phyloP scores from a whole-genome alignment of 2,888 invertebrate species.

The Ethmia dodecea region DNA sequence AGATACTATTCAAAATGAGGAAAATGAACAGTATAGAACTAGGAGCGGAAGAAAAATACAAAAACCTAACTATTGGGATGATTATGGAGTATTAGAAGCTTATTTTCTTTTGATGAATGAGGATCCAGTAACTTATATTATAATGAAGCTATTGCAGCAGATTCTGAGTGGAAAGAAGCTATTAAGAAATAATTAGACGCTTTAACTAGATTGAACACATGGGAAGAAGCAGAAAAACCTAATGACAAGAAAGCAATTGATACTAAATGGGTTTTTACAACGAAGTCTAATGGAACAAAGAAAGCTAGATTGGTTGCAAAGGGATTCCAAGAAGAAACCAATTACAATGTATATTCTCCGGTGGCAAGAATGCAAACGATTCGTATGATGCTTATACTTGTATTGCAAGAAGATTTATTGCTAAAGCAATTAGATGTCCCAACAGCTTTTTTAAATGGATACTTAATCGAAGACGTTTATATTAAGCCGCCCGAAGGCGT shows the following conservation, averaged over 20 bases:
- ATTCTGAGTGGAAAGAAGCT: too few relatives aligned
- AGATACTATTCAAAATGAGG: too few relatives aligned
- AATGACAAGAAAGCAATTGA: slow-evolving; percentile 13
- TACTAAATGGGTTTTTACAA: slow-evolving; percentile 9
- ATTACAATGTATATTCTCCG: slow-evolving; percentile 9
- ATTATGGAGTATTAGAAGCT: too few relatives aligned
- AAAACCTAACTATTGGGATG: too few relatives aligned
- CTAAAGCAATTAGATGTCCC: slow-evolving; percentile 15
- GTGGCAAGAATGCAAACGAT: slow-evolving; percentile 14
- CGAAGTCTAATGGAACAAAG: slow-evolving; percentile 6
- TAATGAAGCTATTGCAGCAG: too few relatives aligned
- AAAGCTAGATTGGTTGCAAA: slow-evolving; percentile 9
- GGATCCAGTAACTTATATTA: too few relatives aligned
- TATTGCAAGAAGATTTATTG: slow-evolving; percentile 7
- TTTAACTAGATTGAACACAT: too few relatives aligned
- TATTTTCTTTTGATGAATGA: too few relatives aligned
- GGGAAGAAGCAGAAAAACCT: too few relatives aligned
- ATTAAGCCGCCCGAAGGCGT: slow-evolving; percentile 12
- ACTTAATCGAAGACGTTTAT: slow-evolving; percentile 10
- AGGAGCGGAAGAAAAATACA: too few relatives aligned
- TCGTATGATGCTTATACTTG: slow-evolving; percentile 4
- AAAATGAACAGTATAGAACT: too few relatives aligned
- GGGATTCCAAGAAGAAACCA: slow-evolving; percentile 7
- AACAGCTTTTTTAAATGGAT: slow-evolving; percentile 16
- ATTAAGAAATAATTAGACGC: too few relatives aligned